Evolutionary conservation across 53 echinoderm and acorn worm genomes (phyloP), one percentile per base, ranked within the genome.

Genomic region (Echinometra lucunter): DNA sequence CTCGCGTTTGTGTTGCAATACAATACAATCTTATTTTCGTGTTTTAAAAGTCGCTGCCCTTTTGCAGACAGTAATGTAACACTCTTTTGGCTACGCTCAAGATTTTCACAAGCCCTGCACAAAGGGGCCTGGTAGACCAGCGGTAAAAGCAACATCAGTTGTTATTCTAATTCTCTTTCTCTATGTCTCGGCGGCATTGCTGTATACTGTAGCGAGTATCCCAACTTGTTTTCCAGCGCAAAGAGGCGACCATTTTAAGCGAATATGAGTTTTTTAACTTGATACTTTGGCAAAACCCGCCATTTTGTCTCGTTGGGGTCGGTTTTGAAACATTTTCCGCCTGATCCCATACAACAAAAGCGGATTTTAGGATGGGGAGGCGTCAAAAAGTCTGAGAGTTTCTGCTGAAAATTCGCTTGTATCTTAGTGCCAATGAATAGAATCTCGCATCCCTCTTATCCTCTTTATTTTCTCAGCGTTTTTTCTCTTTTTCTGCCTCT

Each of bases 1-100:
- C 78, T 74, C 57, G 75, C 57, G 92, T 78, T 92, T 75, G 74
- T 92, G 78, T 92, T 92, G 92, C 80, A 74, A 78, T 92, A 92
- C 92, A 92, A 92, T 92, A 92, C 78, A 92, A 92, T 92, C 92
- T 78, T 78, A 92, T 78, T 92, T 92, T 92, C 92, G 75, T 92
- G 92, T 92, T 92, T 92, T 92, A 45, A 92, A 92, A 92, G 92
- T 92, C 78, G 92, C 92, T 92, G 92, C 92, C 92, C 92, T 92
- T 92, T 92, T 19, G 49, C 18, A 13, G 30, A 27, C 35, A 37
- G 92, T 35, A 92, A 92, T 92, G 92, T 92, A 55, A 92, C 92
- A 92, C 92, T 92, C 92, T 75, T 49, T 92, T 72, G 55, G 92
- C 74, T 57, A 28, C 19, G 78, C 75, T n/a, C 27, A 53, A 35